Conservation (phyloP, 2,888 invertebrate genomes). For the Branchinecta sandiegonensis region DNA sequence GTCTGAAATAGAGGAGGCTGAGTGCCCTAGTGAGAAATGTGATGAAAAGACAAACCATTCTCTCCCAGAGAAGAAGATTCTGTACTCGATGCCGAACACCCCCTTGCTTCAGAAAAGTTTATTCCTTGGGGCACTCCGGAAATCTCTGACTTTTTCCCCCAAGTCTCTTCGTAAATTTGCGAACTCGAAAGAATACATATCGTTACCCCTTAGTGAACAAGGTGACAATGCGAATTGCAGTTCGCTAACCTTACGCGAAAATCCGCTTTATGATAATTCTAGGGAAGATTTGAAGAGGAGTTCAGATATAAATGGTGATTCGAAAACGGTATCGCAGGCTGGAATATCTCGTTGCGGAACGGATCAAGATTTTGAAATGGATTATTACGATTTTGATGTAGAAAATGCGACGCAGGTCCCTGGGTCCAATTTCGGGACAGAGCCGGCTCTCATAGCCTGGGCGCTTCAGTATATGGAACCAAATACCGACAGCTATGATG, state of each 20-base stretch:
- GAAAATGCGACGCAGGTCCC: neutral
- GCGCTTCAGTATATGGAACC: slow-evolving; percentile 1
- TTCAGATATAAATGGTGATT: neutral
- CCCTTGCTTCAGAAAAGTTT: neutral
- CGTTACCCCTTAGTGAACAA: neutral
- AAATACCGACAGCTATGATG: neutral
- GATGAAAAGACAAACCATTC: too few relatives aligned
- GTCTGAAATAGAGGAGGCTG: neutral
- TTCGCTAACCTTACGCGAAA: neutral
- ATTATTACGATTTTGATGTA: slow-evolving; percentile 13
- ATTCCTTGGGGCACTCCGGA: neutral
- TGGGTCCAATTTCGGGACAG: slow-evolving; percentile 6
- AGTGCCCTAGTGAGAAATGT: neutral
- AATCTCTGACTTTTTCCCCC: neutral
- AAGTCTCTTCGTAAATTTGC: neutral
- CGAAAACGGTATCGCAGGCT: slow-evolving; percentile 10
- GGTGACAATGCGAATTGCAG: neutral
- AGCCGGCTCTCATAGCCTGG: slow-evolving; percentile 14
- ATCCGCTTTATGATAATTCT: neutral
- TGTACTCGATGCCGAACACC: neutral
- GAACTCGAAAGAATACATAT: neutral
- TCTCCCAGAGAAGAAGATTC: neutral
- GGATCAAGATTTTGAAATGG: slow-evolving; percentile 8
- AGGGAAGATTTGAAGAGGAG: neutral
- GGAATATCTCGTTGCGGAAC: neutral